Base-by-base conservation (phyloP, 2,888 invertebrate species). In the Drosophila stalkeri region DNA sequence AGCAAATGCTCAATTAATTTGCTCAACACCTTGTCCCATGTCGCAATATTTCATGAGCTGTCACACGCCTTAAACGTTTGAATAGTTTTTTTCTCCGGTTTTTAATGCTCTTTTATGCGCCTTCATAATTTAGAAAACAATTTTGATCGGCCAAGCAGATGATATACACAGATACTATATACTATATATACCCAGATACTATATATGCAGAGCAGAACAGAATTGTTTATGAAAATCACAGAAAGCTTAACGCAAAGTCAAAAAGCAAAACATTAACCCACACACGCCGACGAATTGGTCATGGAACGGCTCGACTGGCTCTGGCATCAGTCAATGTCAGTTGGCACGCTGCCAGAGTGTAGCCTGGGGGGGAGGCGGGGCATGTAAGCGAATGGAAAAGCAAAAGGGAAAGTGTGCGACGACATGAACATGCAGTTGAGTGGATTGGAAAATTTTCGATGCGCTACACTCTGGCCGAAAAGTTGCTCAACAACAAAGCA, bases 291-390 rank as follows among this genome's bases (percentile, higher is more conserved):
- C 65, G 47, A 64, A 16, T 14, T 46, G 47, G 60, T 51, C 57
- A 67, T 71, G 77, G 77, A 63, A 64, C 44, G 54, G 64, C 52
- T 64, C 60, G 41, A 63, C 66, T 57, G 68, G 51, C 64, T 80
- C 85, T 82, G 86, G 90, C 90, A 91, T 90, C 90, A 90, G 91
- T 90, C 90, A 90, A 90, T 90, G 90, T 90, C 91, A 90, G 83
- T 83, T 90, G 90, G 90, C 80, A 49, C 57, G 77, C 68, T 87
- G 91, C 91, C 90, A 90, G 83, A 27, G 7, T 1, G 27, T 27
- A 27, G 27, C 27, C 63, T 68, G 61, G 67, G 74, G 73, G 76
- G 65, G 76, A 76, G 55, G 84, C 57, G 37, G 37, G 87, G 81
- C 68, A 79, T 66, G 63, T 61, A 74, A 1, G 6, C 74, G 78